Conservation (phyloP, 2,888 invertebrate species). For the Lasioglossum pauxillum region DNA sequence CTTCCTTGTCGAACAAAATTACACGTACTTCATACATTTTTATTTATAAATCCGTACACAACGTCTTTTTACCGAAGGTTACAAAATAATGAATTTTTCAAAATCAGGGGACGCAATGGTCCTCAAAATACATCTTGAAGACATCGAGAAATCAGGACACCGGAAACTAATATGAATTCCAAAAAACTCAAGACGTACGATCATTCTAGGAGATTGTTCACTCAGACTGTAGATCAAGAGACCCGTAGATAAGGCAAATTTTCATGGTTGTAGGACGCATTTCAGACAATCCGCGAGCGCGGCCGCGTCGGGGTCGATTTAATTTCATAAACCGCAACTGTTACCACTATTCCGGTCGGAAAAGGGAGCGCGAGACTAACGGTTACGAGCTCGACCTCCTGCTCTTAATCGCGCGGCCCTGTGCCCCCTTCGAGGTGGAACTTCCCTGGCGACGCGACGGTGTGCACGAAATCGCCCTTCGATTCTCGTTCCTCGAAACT, state of each 20-base stretch:
- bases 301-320: constrained; percentile 79
- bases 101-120: neutral
- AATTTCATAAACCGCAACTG: constrained; percentile 85
- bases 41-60: neutral
- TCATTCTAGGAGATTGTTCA: neutral
- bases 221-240: neutral
- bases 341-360: constrained; percentile 81
- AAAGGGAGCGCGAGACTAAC: constrained; percentile 78
- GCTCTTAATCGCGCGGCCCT: constrained; percentile 58
- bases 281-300: constrained; percentile 54
- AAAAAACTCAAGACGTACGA: neutral
- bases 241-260: neutral
- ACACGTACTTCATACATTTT: neutral
- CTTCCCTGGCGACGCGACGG: neutral
- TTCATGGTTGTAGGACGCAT: neutral
- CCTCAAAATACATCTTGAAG: neutral
- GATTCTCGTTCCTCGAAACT: constrained; percentile 8
- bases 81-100: neutral
- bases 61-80: neutral
- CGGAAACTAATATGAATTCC: no score
- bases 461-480: constrained; percentile 12
- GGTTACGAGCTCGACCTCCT: constrained; percentile 78
- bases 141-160: no score
- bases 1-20: neutral
- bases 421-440: neutral